These are phyloP conservation scores for Ophion ellenae DNA, from an alignment of 2,888 invertebrate genomes.

Conservation along the genomic window DNA sequence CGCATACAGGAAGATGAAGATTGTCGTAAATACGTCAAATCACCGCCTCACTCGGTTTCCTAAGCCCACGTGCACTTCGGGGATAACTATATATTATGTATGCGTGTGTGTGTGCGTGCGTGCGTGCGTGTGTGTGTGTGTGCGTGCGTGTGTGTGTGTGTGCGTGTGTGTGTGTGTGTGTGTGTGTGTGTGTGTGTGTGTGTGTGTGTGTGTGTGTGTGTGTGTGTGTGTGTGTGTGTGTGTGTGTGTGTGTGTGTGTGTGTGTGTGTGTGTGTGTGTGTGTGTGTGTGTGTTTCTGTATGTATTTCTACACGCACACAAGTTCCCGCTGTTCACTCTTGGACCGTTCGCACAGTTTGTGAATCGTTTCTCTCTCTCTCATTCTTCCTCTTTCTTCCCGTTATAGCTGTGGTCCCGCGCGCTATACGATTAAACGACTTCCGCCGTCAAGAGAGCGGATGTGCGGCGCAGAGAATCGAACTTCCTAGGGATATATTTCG, in stretches of 20 bases:
- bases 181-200: too few species aligned
- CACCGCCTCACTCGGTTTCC: conserved; percentile 73
- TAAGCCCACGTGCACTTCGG: conserved; percentile 69
- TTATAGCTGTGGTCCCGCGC: conserved; percentile 40
- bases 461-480: conserved; percentile 51
- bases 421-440: conserved; percentile 56
- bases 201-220: too few species aligned
- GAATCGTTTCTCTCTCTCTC: conserved; percentile 45
- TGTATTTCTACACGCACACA: too few species aligned
- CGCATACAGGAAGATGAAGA: conserved; percentile 75
- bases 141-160: too few species aligned
- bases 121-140: too few species aligned
- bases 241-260: too few species aligned
- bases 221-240: too few species aligned
- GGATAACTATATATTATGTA: not conserved
- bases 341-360: conserved; percentile 51
- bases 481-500: conserved; percentile 51
- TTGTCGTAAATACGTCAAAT: conserved; percentile 76
- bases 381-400: conserved; percentile 14
- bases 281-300: too few species aligned
- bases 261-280: too few species aligned
- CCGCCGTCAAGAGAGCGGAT: conserved; percentile 55
- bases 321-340: conserved; percentile 32
- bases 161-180: too few species aligned
- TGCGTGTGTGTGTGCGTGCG: too few species aligned